Percentiles rank a stretch among this genome's conserved stretches.
Conservation (phyloP, 2,113 vertebrate genomes). For the Ellobius talpinus region DNA sequence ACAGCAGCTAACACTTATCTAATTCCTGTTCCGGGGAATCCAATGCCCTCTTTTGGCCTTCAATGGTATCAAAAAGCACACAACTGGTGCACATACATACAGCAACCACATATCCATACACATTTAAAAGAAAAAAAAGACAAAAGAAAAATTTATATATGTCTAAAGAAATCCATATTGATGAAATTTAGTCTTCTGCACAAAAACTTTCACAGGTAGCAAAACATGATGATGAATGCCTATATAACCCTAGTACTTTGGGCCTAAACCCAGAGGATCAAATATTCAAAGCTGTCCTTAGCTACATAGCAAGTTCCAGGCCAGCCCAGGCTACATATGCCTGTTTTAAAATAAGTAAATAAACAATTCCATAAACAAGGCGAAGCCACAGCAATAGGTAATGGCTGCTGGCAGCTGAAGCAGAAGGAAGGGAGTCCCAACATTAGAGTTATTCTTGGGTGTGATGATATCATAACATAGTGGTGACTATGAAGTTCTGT, state of each 20-base stretch:
- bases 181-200: constrained; percentile 29
- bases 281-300: background rate
- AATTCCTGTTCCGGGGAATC: background rate
- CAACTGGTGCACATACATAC: background rate
- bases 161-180: background rate
- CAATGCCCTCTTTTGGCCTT: background rate
- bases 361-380: background rate
- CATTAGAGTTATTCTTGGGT: accelerated
- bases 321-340: background rate
- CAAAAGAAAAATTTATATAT: background rate
- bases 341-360: background rate
- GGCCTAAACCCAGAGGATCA: background rate
- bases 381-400: background rate
- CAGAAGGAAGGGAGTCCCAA: background rate
- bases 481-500: background rate
- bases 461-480: background rate
- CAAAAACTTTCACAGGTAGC: background rate
- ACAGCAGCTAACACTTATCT: background rate
- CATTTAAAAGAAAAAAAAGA: background rate
- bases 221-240: background rate
- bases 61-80: background rate
- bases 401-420: background rate
- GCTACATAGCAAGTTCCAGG: background rate
- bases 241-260: background rate
- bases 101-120: background rate